phyloP scores from a whole-genome alignment of 2,797 vertebrate species.

The Threskiornis aethiopicus region DNA sequence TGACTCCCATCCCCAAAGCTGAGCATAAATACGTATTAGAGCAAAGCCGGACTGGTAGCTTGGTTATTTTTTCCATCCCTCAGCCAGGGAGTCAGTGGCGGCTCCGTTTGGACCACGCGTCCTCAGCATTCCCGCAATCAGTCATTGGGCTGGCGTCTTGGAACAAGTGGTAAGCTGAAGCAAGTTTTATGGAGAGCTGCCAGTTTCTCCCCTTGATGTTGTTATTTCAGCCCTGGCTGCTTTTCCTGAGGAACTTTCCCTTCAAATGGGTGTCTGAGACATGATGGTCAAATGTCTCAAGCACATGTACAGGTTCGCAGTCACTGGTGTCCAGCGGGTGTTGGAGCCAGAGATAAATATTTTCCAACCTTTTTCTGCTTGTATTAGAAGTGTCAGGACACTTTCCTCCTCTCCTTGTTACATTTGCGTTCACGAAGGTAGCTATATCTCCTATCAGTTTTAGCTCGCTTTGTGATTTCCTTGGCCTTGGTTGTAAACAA shows the following conservation, averaged over 20 bases:
- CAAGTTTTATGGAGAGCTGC: not conserved
- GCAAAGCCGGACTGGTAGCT: not conserved
- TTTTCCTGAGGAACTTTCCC: conserved; percentile 6
- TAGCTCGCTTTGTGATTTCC: not conserved
- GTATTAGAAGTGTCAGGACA: not conserved
- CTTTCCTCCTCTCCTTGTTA: not conserved
- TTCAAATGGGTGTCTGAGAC: not conserved
- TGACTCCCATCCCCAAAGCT: not conserved
- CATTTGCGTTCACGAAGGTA: not conserved
- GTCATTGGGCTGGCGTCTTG: not conserved
- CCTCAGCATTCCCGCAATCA: not conserved
- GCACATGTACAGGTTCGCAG: not conserved
- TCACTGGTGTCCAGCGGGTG: not conserved
- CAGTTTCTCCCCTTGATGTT: conserved; percentile 11
- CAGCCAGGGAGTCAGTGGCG: not conserved
- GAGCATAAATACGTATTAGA: not conserved
- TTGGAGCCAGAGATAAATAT: not conserved
- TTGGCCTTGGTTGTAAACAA: not conserved
- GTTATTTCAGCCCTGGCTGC: not conserved
- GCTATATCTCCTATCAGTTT: not conserved
- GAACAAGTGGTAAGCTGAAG: conserved; percentile 21
- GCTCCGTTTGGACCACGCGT: not conserved
- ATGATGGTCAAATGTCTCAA: not conserved
- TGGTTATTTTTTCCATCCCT: not conserved
- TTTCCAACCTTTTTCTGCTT: not conserved